phyloP scores from a whole-genome alignment of 1,140 invertebrate genomes.

The Asobara japonica region DNA sequence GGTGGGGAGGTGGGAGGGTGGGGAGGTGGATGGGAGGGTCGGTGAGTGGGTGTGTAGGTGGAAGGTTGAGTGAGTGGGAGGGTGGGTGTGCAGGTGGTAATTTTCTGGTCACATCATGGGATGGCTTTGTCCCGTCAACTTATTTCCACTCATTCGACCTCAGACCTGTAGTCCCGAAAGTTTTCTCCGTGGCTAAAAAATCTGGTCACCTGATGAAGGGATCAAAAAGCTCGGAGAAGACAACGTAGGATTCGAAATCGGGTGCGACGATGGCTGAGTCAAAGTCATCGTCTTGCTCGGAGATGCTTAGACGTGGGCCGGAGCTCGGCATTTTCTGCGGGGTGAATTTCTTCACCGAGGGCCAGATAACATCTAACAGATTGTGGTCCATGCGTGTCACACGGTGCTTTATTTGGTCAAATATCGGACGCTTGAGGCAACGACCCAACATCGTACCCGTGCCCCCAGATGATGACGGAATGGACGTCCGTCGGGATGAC shows the following conservation, averaged over 20 bases:
- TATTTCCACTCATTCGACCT: too few species aligned
- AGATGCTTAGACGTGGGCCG: constrained; percentile 32
- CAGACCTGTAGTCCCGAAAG: too few species aligned
- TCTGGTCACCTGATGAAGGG: constrained; percentile 82
- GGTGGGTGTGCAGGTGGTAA: too few species aligned
- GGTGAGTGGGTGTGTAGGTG: too few species aligned
- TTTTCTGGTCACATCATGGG: too few species aligned
- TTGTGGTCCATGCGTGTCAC: constrained; percentile 81
- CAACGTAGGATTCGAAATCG: constrained; percentile 83
- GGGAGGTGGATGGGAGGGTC: too few species aligned
- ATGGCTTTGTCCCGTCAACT: too few species aligned
- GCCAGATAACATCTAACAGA: constrained; percentile 84
- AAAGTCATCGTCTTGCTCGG: constrained; percentile 69
- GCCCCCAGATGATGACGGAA: constrained; percentile 70
- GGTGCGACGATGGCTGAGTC: constrained; percentile 77
- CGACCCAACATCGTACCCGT: constrained; percentile 70
- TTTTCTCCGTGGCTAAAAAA: too few species aligned
- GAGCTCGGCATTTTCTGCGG: too few species aligned
- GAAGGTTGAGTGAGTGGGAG: too few species aligned
- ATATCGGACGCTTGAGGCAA: constrained; percentile 74
- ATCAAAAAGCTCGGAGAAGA: constrained; percentile 80
- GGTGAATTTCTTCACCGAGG: constrained; percentile 80
- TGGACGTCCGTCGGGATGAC: constrained; percentile 68
- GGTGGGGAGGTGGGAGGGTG: too few species aligned
- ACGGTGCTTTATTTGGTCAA: constrained; percentile 75